phyloP scores from a whole-genome alignment of 2,888 invertebrate genomes.

The Lobophora halterata region DNA sequence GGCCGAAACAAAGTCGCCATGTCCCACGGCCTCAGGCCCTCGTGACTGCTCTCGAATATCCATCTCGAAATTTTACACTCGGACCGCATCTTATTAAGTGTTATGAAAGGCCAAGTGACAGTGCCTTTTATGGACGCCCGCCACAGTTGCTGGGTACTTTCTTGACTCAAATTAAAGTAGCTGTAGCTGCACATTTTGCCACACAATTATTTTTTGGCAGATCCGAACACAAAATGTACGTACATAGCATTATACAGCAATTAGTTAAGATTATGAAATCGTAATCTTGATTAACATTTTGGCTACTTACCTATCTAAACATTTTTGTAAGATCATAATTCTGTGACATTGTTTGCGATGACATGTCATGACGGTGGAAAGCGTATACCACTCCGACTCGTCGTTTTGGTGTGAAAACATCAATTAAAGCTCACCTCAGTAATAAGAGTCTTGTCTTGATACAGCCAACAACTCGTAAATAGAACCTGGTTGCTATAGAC shows the following conservation, averaged over 20 bases:
- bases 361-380: too few relatives aligned
- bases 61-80: slow-evolving; percentile 74
- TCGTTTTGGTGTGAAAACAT: too few relatives aligned
- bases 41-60: slow-evolving; percentile 71
- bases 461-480: slow-evolving; percentile 51
- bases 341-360: too few relatives aligned
- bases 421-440: too few relatives aligned
- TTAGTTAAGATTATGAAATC: too few relatives aligned
- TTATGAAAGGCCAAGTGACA: slow-evolving; percentile 74
- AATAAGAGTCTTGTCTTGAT: slow-evolving; percentile 9
- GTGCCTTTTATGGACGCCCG: slow-evolving; percentile 55
- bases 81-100: slow-evolving; percentile 69
- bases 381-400: too few relatives aligned
- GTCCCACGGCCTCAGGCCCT: slow-evolving; percentile 52
- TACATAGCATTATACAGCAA: too few relatives aligned
- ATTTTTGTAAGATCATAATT: too few relatives aligned
- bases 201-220: slow-evolving; percentile 1
- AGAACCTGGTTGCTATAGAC: slow-evolving; percentile 51
- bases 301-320: too few relatives aligned
- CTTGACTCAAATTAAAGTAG: slow-evolving; percentile 19
- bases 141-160: slow-evolving; percentile 28
- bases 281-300: too few relatives aligned
- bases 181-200: slow-evolving; percentile 3
- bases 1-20: slow-evolving; percentile 50
- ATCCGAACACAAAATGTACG: too few relatives aligned